Conservation (phyloP, 1,140 invertebrate species). For the Listronotus bonariensis region DNA sequence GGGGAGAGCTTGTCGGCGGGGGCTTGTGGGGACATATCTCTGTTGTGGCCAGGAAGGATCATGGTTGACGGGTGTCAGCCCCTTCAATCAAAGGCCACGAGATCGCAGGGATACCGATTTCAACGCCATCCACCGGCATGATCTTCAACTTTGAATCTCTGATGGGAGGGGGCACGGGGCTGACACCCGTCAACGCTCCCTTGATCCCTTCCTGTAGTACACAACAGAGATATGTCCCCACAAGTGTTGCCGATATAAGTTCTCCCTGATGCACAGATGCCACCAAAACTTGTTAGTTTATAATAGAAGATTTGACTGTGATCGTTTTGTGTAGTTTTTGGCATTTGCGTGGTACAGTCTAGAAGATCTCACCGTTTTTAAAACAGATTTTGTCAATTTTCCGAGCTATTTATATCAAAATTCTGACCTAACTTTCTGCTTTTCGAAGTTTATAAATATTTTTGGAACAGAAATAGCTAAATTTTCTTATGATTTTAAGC, state of each 20-base stretch:
- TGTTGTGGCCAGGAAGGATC: too few species aligned
- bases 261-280: conserved; percentile 70
- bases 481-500: too few species aligned
- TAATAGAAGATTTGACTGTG: conserved; percentile 55
- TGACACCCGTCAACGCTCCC: conserved; percentile 81
- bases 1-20: too few species aligned
- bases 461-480: too few species aligned
- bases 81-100: conserved; percentile 47
- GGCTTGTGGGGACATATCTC: too few species aligned
- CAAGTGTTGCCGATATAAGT: conserved; percentile 64
- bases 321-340: conserved; percentile 6
- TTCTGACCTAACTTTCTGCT: too few species aligned
- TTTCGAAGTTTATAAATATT: too few species aligned
- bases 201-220: conserved; percentile 70
- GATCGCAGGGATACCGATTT: conserved; percentile 76
- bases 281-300: conserved; percentile 75
- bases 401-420: too few species aligned
- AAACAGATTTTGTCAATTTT: too few species aligned
- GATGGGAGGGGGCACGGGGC: conserved; percentile 91
- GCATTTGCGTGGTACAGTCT: too few species aligned
- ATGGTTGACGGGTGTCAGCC: too few species aligned
- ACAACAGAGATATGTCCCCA: conserved; percentile 67
- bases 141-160: conserved; percentile 90
- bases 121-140: conserved; percentile 84
- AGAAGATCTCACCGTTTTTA: too few species aligned